Conservation (phyloP, 2,113 vertebrate genomes). For the Romanogobio albipinnatus region DNA sequence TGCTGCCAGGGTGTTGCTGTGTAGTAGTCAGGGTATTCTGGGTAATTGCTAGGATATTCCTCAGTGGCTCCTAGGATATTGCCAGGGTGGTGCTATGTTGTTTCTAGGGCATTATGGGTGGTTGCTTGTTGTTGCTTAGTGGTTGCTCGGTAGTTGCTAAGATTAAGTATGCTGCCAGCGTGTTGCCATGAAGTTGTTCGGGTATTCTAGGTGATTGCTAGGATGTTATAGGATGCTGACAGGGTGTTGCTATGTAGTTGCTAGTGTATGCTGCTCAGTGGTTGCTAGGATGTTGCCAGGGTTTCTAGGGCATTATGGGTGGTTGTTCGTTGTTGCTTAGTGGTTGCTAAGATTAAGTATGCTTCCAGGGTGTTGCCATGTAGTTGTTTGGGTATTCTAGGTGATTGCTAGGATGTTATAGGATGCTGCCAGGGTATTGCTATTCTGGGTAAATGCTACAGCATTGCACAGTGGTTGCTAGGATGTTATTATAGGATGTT, state of each 20-base stretch:
- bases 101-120: no score
- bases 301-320: neutral
- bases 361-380: no score
- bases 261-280: neutral
- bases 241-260: neutral
- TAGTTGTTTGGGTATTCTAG: neutral
- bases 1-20: neutral
- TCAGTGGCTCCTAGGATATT: neutral
- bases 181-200: no score
- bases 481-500: no score
- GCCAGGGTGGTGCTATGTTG: no score
- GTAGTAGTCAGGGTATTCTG: neutral
- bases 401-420: neutral
- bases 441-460: no score
- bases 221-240: neutral
- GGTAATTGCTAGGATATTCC: neutral
- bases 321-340: neutral
- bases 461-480: neutral
- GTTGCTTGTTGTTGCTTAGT: no score
- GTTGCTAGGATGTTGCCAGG: neutral
- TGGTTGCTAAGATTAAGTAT: neutral
- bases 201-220: neutral
- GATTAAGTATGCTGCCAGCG: no score
- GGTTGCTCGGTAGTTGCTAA: no score
- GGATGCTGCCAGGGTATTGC: neutral